Conservation (phyloP, 2,888 invertebrate genomes). For the Microchrysa polita region DNA sequence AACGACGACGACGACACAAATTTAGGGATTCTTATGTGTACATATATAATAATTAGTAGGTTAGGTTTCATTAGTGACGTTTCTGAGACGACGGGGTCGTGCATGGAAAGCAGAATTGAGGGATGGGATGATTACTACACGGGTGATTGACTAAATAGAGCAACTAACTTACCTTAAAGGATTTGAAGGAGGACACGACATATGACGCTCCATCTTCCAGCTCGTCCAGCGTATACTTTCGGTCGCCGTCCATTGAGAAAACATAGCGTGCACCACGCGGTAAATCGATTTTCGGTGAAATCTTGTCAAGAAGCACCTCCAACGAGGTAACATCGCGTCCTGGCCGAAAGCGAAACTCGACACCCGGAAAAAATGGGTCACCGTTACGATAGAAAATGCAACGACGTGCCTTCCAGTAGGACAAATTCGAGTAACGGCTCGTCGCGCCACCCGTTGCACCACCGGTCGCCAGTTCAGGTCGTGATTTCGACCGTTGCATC, state of each 20-base stretch:
- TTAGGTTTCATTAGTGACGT: neutral
- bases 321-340: conserved; percentile 87
- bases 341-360: conserved; percentile 88
- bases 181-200: conserved; percentile 91
- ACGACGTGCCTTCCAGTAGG: conserved; percentile 86
- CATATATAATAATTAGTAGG: conserved; percentile 21
- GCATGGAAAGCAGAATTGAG: no score
- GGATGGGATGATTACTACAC: neutral
- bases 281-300: conserved; percentile 87
- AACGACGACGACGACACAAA: conserved; percentile 22
- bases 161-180: conserved; percentile 79
- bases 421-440: conserved; percentile 78
- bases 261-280: conserved; percentile 90
- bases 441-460: conserved; percentile 63
- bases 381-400: conserved; percentile 94
- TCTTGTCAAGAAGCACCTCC: conserved; percentile 85
- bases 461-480: conserved; percentile 59
- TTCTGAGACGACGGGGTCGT: neutral
- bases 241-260: conserved; percentile 90
- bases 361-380: conserved; percentile 89
- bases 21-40: conserved; percentile 6
- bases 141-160: neutral
- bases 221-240: conserved; percentile 85
- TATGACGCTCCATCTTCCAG: conserved; percentile 91
- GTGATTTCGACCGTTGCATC: conserved; percentile 61